Evolutionary conservation across 2,113 vertebrate species (phyloP).

Genomic region (Callaeas wilsoni): DNA sequence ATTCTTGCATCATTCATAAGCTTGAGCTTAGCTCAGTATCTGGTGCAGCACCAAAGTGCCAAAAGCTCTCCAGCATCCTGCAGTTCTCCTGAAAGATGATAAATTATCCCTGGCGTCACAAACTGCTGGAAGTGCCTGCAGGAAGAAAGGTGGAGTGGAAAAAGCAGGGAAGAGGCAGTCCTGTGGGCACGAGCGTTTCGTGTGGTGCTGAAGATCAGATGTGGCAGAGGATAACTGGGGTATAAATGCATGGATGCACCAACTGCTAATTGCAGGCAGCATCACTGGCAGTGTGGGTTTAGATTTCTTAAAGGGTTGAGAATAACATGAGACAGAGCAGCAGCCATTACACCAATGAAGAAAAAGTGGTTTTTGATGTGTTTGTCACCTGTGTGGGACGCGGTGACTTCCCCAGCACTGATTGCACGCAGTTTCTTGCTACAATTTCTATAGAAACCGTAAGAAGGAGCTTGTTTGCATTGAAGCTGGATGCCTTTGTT

Average conservation of each 20-base stretch:
- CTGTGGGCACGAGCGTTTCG: not conserved
- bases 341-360: not conserved
- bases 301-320: not conserved
- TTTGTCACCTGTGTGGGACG: not conserved
- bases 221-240: not conserved
- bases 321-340: not conserved
- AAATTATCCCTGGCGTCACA: not conserved
- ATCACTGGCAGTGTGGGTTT: not conserved
- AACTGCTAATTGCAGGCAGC: not conserved
- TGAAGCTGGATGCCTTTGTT: not conserved
- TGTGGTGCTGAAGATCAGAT: not conserved
- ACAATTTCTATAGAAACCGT: fast-evolving
- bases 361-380: not conserved
- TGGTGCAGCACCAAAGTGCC: not conserved
- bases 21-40: not conserved
- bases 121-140: not conserved
- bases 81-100: not conserved
- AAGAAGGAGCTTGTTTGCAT: fast-evolving
- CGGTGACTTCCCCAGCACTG: not conserved
- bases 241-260: fast-evolving
- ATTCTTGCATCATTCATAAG: not conserved
- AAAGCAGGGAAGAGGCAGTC: not conserved
- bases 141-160: not conserved
- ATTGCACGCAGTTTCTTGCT: fast-evolving
- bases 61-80: not conserved